Evolutionary conservation across 1,140 invertebrate genomes (phyloP).

Genomic region (Zaprionus africanus): DNA sequence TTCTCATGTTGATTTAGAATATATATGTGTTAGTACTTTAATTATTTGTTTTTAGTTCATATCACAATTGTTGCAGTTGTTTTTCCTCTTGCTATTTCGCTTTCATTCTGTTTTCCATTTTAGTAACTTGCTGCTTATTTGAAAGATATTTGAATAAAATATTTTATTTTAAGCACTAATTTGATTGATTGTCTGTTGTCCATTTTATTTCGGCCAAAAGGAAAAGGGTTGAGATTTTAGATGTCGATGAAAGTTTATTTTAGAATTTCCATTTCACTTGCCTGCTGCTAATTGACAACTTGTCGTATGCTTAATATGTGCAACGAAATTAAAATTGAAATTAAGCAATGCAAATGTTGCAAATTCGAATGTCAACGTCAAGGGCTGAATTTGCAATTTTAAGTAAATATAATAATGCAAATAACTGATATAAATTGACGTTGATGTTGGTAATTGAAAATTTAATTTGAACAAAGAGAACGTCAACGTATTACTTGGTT

Average conservation of each 20-base stretch:
- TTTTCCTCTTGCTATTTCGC: slow-evolving; percentile 18
- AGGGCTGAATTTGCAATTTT: not conserved
- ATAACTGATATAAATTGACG: too few relatives aligned
- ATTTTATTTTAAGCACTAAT: not conserved
- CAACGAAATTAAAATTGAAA: slow-evolving; percentile 4
- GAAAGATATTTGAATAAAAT: not conserved
- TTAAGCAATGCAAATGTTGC: not conserved
- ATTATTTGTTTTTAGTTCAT: slow-evolving; percentile 57
- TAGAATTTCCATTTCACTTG: not conserved
- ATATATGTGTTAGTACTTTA: slow-evolving; percentile 35
- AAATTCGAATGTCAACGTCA: not conserved
- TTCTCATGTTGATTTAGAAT: slow-evolving; percentile 50
- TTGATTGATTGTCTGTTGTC: slow-evolving; percentile 5
- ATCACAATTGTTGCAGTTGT: slow-evolving; percentile 74
- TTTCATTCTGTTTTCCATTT: slow-evolving; percentile 18
- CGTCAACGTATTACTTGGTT: too few relatives aligned
- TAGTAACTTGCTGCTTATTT: slow-evolving; percentile 25
- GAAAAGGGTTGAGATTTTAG: not conserved
- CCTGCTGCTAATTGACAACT: not conserved
- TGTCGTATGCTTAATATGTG: slow-evolving; percentile 12
- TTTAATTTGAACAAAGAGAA: too few relatives aligned
- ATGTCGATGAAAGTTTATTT: slow-evolving; percentile 7
- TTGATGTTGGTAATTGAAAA: too few relatives aligned
- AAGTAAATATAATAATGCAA: not conserved
- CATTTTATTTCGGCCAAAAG: slow-evolving; percentile 27